These are phyloP conservation scores for Colius striatus DNA, from an alignment of 2,113 vertebrate genomes.

Conservation along the genomic window DNA sequence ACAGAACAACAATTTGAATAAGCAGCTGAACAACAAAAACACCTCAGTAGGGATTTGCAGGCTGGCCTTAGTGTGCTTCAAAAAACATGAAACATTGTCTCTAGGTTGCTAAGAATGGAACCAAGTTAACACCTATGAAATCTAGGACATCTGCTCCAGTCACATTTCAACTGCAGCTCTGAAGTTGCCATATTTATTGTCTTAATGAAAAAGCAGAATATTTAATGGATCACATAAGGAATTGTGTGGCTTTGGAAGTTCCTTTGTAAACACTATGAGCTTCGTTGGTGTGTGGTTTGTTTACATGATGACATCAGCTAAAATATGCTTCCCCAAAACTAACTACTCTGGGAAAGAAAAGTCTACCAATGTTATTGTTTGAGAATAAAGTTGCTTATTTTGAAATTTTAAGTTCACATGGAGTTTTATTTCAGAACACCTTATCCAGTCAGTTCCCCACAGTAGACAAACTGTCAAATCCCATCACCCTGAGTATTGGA, in stretches of 20 bases:
- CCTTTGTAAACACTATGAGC: background rate
- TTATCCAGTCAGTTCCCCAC: background rate
- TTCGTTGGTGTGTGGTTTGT: background rate
- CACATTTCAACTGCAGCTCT: background rate
- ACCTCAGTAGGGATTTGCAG: background rate
- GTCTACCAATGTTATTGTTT: background rate
- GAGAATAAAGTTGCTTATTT: background rate
- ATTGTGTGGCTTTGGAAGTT: background rate
- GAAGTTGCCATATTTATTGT: background rate
- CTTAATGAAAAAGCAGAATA: background rate
- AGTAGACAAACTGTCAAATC: background rate
- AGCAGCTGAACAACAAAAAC: background rate
- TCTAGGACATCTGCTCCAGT: background rate
- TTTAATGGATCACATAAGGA: background rate
- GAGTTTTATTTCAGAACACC: background rate
- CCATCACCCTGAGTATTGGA: background rate
- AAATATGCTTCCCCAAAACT: background rate
- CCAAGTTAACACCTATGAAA: background rate
- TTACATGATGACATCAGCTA: background rate
- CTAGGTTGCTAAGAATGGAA: background rate
- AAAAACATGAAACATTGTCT: accelerated
- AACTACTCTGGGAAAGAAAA: background rate
- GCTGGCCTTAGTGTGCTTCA: background rate
- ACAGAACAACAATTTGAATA: background rate
- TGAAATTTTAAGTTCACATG: background rate